phyloP scores from a whole-genome alignment of 2,888 invertebrate species.

The Bursaphelenchus okinawaensis region DNA sequence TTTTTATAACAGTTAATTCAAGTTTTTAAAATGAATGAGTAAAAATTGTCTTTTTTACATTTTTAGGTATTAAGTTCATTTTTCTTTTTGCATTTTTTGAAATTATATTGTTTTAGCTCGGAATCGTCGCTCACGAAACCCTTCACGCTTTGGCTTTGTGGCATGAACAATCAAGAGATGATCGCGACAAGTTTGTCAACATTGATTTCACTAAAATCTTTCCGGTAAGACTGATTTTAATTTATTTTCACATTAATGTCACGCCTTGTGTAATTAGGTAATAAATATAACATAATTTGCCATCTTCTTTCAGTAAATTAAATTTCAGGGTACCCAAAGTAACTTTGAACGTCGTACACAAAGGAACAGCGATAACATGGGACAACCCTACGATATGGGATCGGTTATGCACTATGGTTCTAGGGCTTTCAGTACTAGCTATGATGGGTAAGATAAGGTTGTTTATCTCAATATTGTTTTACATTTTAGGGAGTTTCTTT shows the following conservation, averaged over 20 bases:
- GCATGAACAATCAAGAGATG: slow-evolving; percentile 55
- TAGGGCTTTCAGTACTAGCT: slow-evolving; percentile 51
- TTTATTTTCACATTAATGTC: too few species aligned
- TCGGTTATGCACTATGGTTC: slow-evolving; percentile 49
- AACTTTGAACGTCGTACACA: slow-evolving; percentile 54
- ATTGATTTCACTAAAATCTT: slow-evolving; percentile 41
- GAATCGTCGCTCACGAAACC: slow-evolving; percentile 29
- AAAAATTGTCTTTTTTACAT: too few species aligned
- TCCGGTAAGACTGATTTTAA: slow-evolving; percentile 28
- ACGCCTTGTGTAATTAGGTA: too few species aligned
- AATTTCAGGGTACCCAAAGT: slow-evolving; percentile 46
- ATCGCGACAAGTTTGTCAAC: slow-evolving; percentile 44
- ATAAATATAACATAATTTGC: background rate
- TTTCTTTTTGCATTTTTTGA: background rate
- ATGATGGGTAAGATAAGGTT: slow-evolving; percentile 10
- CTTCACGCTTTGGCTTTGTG: slow-evolving; percentile 31
- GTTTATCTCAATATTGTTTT: background rate
- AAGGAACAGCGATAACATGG: slow-evolving; percentile 47
- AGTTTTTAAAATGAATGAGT: too few species aligned
- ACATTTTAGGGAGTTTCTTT: background rate
- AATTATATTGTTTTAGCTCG: slow-evolving; percentile 13
- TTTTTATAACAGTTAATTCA: too few species aligned
- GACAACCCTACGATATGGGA: slow-evolving; percentile 54
- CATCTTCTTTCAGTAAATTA: background rate
- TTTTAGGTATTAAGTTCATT: too few species aligned